Conservation (phyloP, 64 coral and sea anemone species). For the Stichodactyla helianthus region DNA sequence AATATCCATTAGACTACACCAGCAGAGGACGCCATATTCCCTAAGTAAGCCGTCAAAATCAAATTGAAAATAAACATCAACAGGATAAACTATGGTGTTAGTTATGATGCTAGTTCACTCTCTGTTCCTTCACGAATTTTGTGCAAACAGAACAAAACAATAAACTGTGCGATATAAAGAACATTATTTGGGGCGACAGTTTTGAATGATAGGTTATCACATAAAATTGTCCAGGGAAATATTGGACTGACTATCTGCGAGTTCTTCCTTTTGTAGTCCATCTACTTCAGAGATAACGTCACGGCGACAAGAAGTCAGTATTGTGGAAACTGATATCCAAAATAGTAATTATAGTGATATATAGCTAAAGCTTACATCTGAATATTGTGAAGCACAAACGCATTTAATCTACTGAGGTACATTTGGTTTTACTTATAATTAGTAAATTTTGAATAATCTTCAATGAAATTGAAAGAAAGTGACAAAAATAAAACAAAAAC, state of each 20-base stretch:
- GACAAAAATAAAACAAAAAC: too few relatives aligned
- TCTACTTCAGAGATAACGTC: too few relatives aligned
- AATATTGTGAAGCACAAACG: too few relatives aligned
- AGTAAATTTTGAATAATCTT: too few relatives aligned
- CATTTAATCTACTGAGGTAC: too few relatives aligned
- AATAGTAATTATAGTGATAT: too few relatives aligned
- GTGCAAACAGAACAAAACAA: neutral
- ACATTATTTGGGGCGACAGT: neutral
- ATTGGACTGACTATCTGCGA: neutral
- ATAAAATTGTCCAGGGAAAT: neutral
- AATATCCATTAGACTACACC: neutral
- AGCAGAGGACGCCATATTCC: neutral
- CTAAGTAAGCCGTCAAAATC: neutral
- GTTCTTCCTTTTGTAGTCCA: neutral
- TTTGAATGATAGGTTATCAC: neutral
- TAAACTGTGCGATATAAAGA: neutral
- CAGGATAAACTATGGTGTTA: neutral
- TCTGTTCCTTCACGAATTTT: neutral
- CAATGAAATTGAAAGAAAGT: too few relatives aligned
- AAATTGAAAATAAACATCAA: neutral
- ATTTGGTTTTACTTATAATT: too few relatives aligned
- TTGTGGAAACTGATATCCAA: too few relatives aligned
- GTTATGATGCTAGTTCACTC: neutral
- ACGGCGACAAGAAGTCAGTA: too few relatives aligned
- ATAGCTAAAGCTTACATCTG: too few relatives aligned